Evolutionary conservation across 2,797 vertebrate genomes (phyloP).

Genomic region (Acanthurus tractus): DNA sequence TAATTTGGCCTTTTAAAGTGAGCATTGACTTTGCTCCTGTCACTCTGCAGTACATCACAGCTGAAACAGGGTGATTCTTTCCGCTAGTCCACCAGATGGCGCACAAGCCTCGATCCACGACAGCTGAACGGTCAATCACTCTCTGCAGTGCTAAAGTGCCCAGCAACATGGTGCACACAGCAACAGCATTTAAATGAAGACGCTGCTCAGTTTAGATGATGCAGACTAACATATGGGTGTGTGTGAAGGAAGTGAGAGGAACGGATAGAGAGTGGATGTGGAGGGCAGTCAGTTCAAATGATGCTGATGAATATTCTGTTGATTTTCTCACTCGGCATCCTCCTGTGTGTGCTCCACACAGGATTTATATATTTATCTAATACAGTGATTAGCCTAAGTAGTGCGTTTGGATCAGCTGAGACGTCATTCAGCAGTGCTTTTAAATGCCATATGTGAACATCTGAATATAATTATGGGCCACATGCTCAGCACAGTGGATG

Average conservation of each 20-base stretch:
- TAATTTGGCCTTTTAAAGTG: too few species aligned
- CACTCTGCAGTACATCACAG: not conserved
- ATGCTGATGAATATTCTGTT: conserved; percentile 42
- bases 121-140: conserved; percentile 40
- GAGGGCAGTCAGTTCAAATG: conserved; percentile 32
- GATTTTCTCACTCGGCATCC: not conserved
- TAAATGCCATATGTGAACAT: conserved; percentile 6
- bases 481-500: not conserved
- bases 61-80: not conserved
- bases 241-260: conserved; percentile 17
- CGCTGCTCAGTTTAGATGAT: conserved; percentile 49
- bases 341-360: not conserved
- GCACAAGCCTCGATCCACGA: conserved; percentile 2
- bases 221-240: conserved; percentile 44
- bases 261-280: conserved; percentile 1
- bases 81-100: conserved; percentile 64
- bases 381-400: not conserved
- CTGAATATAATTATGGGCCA: not conserved
- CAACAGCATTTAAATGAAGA: conserved; percentile 70
- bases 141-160: conserved; percentile 68
- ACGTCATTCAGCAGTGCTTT: not conserved
- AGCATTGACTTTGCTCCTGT: not conserved
- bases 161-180: conserved; percentile 65
- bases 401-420: conserved; percentile 25
- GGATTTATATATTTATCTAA: conserved; percentile 11